These are phyloP conservation scores for Eupithecia tripunctaria DNA, from an alignment of 2,888 invertebrate species.

Conservation along the genomic window DNA sequence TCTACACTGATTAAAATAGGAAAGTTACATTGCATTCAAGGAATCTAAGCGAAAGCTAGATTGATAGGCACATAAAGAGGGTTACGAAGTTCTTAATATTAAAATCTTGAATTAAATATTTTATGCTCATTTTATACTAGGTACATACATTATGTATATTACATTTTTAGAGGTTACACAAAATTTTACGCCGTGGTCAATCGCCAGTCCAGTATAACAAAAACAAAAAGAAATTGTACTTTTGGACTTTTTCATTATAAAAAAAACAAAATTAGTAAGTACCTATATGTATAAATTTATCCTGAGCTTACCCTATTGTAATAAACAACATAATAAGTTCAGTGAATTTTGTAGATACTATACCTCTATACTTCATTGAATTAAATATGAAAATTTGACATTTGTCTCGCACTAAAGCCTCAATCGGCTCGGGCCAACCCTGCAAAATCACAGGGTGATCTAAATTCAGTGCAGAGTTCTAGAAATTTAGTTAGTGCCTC, in stretches of 20 bases:
- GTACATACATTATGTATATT: too few relatives aligned
- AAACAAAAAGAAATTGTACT: too few relatives aligned
- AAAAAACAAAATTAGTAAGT: neutral
- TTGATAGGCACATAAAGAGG: neutral
- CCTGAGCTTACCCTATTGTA: neutral
- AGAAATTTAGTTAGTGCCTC: constrained; percentile 6
- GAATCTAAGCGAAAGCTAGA: neutral
- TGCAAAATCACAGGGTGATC: neutral
- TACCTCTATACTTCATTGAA: neutral
- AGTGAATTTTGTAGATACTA: neutral
- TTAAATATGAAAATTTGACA: neutral
- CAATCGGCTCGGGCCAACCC: neutral
- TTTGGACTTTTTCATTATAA: neutral
- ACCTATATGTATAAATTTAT: too few relatives aligned
- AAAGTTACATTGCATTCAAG: neutral
- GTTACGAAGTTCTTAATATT: neutral
- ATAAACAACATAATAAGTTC: neutral
- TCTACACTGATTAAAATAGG: neutral
- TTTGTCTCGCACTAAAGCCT: neutral
- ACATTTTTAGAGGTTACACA: too few relatives aligned
- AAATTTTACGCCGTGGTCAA: neutral
- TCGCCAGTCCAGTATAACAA: too few relatives aligned
- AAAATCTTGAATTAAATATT: neutral
- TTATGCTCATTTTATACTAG: neutral
- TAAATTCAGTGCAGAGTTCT: neutral